Conservation (phyloP, 2,113 vertebrate genomes). For the Syngnathoides biaculeatus region DNA sequence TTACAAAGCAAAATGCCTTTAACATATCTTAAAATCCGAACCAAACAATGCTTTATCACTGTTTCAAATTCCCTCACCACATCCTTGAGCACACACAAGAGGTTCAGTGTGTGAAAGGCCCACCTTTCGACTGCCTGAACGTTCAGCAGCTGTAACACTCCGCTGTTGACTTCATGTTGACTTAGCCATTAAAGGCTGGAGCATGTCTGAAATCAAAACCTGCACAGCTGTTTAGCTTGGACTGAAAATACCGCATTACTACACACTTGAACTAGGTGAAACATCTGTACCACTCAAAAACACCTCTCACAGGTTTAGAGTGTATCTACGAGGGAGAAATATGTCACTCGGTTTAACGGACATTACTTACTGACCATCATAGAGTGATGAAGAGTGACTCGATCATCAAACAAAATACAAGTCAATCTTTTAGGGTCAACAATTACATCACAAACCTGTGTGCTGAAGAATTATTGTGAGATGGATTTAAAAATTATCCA, state of each 20-base stretch:
- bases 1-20: conserved; percentile 12
- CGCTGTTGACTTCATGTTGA: conserved; percentile 61
- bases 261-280: conserved; percentile 49
- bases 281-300: conserved; percentile 41
- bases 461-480: conserved; percentile 47
- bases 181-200: conserved; percentile 64
- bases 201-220: conserved; percentile 62
- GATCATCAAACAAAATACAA: neutral
- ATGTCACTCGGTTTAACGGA: conserved; percentile 12
- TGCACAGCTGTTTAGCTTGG: conserved; percentile 56
- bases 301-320: conserved; percentile 23
- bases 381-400: neutral
- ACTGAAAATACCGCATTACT: conserved; percentile 36
- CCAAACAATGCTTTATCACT: conserved; percentile 28
- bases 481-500: conserved; percentile 41
- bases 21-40: conserved; percentile 13
- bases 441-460: neutral
- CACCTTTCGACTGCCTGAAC: conserved; percentile 25
- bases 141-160: conserved; percentile 41
- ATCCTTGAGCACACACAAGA: conserved; percentile 22
- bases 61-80: conserved; percentile 23
- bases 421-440: neutral
- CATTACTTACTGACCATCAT: neutral
- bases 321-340: conserved; percentile 21
- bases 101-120: conserved; percentile 25